Evolutionary conservation across 2,888 invertebrate species (phyloP).

Genomic region (Drosophila helvetica): DNA sequence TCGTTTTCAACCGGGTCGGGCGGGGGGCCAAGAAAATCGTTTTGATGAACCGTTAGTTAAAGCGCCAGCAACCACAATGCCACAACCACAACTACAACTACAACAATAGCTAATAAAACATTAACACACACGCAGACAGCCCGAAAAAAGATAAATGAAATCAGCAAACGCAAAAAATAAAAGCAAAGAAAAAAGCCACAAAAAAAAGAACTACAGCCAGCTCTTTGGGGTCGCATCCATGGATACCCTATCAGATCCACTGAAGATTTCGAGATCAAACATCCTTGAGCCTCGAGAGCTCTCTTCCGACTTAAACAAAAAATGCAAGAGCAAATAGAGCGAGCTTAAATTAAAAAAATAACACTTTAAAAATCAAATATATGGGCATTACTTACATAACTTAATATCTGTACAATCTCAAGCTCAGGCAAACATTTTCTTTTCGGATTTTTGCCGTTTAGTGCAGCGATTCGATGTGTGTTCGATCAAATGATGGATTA

Average conservation of each 20-base stretch:
- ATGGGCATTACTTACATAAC: too few species aligned
- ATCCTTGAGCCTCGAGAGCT: too few species aligned
- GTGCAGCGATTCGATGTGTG: too few species aligned
- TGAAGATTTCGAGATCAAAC: too few species aligned
- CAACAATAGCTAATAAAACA: conserved; percentile 47
- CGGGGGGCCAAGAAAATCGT: conserved; percentile 18
- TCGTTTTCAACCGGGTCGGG: conserved; percentile 11
- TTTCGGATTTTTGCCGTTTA: conserved; percentile 2
- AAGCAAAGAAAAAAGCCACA: conserved; percentile 27
- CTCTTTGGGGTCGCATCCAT: conserved; percentile 4
- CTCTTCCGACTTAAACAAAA: too few species aligned
- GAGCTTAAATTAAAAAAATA: too few species aligned
- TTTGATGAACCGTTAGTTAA: conserved; percentile 43
- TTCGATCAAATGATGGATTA: too few species aligned
- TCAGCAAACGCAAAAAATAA: conserved; percentile 48
- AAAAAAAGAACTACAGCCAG: conserved; percentile 47
- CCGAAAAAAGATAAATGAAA: conserved; percentile 54
- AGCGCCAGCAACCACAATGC: conserved; percentile 16
- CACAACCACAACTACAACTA: conserved; percentile 12
- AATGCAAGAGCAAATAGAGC: too few species aligned
- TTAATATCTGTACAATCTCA: too few species aligned
- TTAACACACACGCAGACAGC: conserved; percentile 19
- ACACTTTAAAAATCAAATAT: too few species aligned
- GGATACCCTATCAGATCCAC: background rate
- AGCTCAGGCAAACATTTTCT: background rate